Evolutionary conservation across 2,888 invertebrate species (phyloP).

Genomic region (Listrodromus nycthemerus): DNA sequence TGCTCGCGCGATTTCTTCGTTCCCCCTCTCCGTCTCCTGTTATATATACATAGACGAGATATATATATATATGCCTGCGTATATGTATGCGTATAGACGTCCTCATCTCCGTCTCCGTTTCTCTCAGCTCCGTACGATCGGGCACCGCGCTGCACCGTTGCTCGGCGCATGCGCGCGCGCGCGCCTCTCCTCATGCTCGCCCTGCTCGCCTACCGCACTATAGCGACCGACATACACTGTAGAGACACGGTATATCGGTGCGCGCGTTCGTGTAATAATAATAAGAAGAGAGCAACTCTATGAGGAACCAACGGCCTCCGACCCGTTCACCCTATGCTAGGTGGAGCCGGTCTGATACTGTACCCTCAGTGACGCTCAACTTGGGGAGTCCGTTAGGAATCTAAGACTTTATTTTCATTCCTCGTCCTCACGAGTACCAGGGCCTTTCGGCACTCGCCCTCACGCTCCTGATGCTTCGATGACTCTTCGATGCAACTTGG

Average conservation of each 20-base stretch:
- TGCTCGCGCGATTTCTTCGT: slow-evolving; percentile 61
- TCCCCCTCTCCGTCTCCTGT: slow-evolving; percentile 33
- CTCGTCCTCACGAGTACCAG: neutral
- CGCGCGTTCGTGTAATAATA: slow-evolving; percentile 81
- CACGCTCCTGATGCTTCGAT: neutral
- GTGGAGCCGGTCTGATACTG: slow-evolving; percentile 83
- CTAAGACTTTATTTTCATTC: neutral
- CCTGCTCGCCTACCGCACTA: slow-evolving; percentile 49
- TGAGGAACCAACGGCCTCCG: slow-evolving; percentile 84
- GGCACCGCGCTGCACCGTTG: slow-evolving; percentile 64
- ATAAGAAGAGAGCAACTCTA: slow-evolving; percentile 83
- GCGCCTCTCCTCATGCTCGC: slow-evolving; percentile 44
- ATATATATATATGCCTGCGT: neutral
- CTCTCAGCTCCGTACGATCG: slow-evolving; percentile 8
- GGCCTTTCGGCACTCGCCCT: neutral
- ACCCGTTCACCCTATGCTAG: slow-evolving; percentile 84
- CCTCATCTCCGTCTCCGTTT: neutral
- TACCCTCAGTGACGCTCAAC: slow-evolving; percentile 80
- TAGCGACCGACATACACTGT: slow-evolving; percentile 33
- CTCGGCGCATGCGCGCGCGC: slow-evolving; percentile 68
- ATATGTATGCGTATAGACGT: neutral
- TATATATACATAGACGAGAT: neutral
- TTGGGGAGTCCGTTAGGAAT: slow-evolving; percentile 40
- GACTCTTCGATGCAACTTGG: neutral
- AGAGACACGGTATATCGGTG: slow-evolving; percentile 61